Conservation (phyloP, 2,888 invertebrate species). For the Nomada ferruginata region DNA sequence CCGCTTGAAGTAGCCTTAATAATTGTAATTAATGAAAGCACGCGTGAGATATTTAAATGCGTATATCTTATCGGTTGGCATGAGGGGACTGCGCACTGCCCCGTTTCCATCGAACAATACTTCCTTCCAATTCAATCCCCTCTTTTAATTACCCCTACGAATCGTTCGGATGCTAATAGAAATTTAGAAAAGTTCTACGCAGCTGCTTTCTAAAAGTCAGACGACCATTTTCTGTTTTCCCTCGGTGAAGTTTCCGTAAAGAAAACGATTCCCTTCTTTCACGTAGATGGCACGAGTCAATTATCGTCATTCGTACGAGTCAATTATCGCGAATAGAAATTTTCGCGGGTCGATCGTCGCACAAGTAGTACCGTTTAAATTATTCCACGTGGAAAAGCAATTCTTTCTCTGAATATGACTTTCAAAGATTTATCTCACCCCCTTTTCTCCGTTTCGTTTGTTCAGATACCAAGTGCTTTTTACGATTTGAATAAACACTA, state of each 20-base stretch:
- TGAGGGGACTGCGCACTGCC: slow-evolving; percentile 33
- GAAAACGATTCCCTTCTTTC: neutral
- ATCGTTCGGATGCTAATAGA: neutral
- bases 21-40: slow-evolving; percentile 65
- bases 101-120: slow-evolving; percentile 20
- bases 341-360: slow-evolving; percentile 6
- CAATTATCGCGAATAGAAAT: slow-evolving; percentile 32
- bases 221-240: neutral
- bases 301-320: slow-evolving; percentile 32
- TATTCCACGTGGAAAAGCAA: neutral
- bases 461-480: neutral
- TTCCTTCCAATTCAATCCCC: neutral
- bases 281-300: slow-evolving; percentile 23
- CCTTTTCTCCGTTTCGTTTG: neutral
- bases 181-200: neutral
- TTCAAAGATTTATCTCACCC: too few relatives aligned
- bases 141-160: too few relatives aligned
- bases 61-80: slow-evolving; percentile 38
- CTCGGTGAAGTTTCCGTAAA: neutral
- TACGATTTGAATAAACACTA: neutral
- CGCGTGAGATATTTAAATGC: slow-evolving; percentile 37
- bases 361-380: too few relatives aligned
- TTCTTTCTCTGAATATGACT: neutral
- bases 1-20: slow-evolving; percentile 73
- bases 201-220: neutral